A percentile compares a stretch with the other conserved stretches of the same genome.
Conservation (phyloP, 1,140 invertebrate species). For the Drosophila ananassae region DNA sequence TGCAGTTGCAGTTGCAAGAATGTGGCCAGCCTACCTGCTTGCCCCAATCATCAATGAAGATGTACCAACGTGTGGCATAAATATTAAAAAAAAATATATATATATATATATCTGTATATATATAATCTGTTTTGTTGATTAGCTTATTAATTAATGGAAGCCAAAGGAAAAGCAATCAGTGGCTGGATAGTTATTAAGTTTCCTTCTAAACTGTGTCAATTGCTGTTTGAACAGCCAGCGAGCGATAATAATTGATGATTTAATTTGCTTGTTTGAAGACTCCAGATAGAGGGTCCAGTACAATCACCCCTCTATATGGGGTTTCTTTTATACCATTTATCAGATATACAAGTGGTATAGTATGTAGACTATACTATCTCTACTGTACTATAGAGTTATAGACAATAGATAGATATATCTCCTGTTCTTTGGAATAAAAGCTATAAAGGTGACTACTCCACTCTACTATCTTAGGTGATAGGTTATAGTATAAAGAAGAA, state of each 20-base stretch:
- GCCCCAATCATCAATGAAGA: neutral
- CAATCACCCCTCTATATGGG: constrained; percentile 5
- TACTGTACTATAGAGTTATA: no score
- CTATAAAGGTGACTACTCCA: no score
- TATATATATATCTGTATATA: neutral
- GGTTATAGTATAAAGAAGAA: no score
- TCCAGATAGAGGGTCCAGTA: constrained; percentile 35
- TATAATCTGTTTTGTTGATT: constrained; percentile 20
- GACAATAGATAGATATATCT: no score
- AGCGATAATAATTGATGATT: constrained; percentile 70
- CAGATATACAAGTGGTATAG: neutral
- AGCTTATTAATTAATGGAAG: constrained; percentile 8
- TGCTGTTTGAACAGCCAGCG: constrained; percentile 60
- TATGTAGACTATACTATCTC: no score
- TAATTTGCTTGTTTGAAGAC: constrained; percentile 75
- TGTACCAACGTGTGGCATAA: neutral
- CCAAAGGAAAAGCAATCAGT: constrained; percentile 26
- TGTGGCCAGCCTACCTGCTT: neutral
- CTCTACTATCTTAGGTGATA: no score
- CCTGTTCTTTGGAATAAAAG: no score
- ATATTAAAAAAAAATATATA: neutral
- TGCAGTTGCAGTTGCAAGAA: constrained; percentile 25
- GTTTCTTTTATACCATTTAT: constrained; percentile 33
- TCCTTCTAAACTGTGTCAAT: constrained; percentile 61
- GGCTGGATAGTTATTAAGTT: constrained; percentile 35